A percentile compares a stretch with the other conserved stretches of the same genome.
Evolutionary conservation across 2,888 invertebrate species (phyloP).

Genomic region (Belgica antarctica): DNA sequence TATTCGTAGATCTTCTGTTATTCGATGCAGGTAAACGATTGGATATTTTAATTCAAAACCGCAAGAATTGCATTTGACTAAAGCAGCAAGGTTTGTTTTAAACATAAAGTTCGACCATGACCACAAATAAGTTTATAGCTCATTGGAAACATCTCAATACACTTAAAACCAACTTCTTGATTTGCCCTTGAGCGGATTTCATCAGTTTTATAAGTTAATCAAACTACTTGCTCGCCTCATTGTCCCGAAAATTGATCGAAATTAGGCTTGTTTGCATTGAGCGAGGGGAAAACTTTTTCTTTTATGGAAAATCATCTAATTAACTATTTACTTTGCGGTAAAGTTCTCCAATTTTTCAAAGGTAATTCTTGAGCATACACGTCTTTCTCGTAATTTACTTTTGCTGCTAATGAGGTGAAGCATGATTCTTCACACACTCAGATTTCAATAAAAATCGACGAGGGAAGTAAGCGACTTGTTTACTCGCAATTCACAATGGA

Average conservation of each 20-base stretch:
- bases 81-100: too few species aligned
- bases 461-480: slow-evolving; percentile 21
- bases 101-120: too few species aligned
- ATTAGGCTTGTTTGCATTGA: neutral
- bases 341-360: slow-evolving; percentile 12
- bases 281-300: neutral
- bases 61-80: too few species aligned
- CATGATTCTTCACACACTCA: neutral
- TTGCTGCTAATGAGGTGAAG: neutral
- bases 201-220: slow-evolving; percentile 3
- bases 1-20: too few species aligned
- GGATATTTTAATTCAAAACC: too few species aligned
- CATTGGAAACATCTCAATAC: slow-evolving; percentile 29
- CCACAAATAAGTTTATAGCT: slow-evolving; percentile 18
- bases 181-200: slow-evolving; percentile 28
- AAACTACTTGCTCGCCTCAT: neutral
- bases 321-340: slow-evolving; percentile 37
- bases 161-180: neutral
- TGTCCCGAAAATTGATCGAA: neutral
- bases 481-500: slow-evolving; percentile 3
- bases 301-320: slow-evolving; percentile 36
- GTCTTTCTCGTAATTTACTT: too few species aligned
- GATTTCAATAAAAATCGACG: too few species aligned
- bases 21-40: too few species aligned
- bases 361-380: too few species aligned